phyloP scores from a whole-genome alignment of 2,888 invertebrate species.

The Diadegma fenestrale region DNA sequence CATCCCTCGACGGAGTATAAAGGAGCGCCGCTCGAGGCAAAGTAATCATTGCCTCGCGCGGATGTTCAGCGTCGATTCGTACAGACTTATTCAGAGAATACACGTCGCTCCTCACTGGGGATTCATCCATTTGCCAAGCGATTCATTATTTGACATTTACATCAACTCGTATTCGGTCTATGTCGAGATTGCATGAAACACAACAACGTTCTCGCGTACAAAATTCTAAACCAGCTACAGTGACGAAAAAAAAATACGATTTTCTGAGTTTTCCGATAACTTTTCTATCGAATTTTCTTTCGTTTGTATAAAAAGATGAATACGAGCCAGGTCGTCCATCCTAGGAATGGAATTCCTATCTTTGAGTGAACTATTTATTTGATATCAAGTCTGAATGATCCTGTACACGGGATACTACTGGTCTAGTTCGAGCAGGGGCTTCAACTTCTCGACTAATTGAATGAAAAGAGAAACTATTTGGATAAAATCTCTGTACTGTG shows the following conservation, averaged over 20 bases:
- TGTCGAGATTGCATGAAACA: too few relatives aligned
- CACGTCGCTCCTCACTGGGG: too few relatives aligned
- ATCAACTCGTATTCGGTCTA: too few relatives aligned
- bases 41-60: slow-evolving; percentile 73
- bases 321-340: too few relatives aligned
- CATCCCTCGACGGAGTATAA: slow-evolving; percentile 51
- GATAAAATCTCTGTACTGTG: slow-evolving; percentile 23
- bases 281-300: too few relatives aligned
- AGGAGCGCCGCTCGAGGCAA: slow-evolving; percentile 43
- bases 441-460: slow-evolving; percentile 75
- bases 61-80: slow-evolving; percentile 11
- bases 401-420: slow-evolving; percentile 50
- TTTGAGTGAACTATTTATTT: not conserved
- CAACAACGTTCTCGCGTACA: too few relatives aligned
- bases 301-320: too few relatives aligned
- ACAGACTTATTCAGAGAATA: slow-evolving; percentile 6
- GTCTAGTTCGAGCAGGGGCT: slow-evolving; percentile 73
- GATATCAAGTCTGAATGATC: not conserved
- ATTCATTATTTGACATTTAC: not conserved
- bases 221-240: too few relatives aligned
- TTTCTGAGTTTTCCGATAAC: too few relatives aligned
- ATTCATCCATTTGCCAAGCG: not conserved
- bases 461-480: slow-evolving; percentile 68
- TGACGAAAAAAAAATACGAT: too few relatives aligned
- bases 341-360: too few relatives aligned